Base-by-base conservation (phyloP, 2,113 vertebrate genomes). In the Arothron firmamentum region DNA sequence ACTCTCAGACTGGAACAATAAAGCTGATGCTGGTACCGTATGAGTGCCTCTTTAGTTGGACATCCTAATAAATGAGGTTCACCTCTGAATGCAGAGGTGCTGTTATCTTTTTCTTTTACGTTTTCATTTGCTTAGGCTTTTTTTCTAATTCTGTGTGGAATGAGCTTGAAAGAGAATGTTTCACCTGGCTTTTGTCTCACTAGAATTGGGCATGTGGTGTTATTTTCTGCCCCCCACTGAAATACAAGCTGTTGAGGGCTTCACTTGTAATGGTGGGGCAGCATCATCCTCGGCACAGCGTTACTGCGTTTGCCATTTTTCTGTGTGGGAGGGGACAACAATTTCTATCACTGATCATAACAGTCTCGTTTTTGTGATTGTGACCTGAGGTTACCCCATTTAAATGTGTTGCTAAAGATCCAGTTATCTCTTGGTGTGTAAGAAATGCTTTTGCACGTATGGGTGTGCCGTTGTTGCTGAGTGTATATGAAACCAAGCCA, bases 11-110 rank as follows among this genome's bases (percentile, higher is more conserved):
- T 52, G 20, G 50, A 62, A 70, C 13, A 25, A 10, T 23, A 48
- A 16, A 77, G 45, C 45, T 71, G 58, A 17, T 61, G 34, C 13
- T 15, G 56, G 62, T 72, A 25, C 18, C 76, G 50, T 72, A 47
- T 73, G 56, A 68, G 59, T 74, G 56, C 38, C 47, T 75, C 43
- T 48, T 64, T 57, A 65, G 18, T 52, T 28, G 53, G 45, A 77
- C 41, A 67, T 76, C 11, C 43, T 62, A 79, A 82, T 84, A 82
- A 84, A 84, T 20, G 4, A 57, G 54, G 70, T 68, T 54, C 52
- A 54, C 58, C 75, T 72, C 51, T 28, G 19, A 65, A 51, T 1
- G 0, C 42, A 56, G 20, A 50, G 48, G 28, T 74, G 21, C 21
- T 23, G 21, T 2, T 23, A 20, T 61, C 59, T 57, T n/a, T 3